Evolutionary conservation across 2,888 invertebrate species (phyloP), one percentile per base, ranked within the genome.

Genomic region (Lucinisca nassula): DNA sequence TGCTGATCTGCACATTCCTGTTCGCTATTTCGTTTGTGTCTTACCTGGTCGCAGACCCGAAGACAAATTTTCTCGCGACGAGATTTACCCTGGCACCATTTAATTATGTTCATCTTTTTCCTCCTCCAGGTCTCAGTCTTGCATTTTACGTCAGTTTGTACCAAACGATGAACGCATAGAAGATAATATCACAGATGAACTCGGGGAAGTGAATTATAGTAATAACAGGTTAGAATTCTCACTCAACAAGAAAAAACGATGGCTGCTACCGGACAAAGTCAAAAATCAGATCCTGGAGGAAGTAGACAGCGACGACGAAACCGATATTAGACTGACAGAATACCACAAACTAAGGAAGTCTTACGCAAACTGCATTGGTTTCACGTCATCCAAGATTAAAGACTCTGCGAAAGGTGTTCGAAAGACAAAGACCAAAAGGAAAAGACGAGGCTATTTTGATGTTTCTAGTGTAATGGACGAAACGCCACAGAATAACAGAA

Each of bases 191-290:
- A 14, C 6, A 67, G 67, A 67, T 35, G 67, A 67, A 2, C 67
- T 67, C 1, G 67, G 67, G 2, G 17, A 21, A 4, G 35, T 21
- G 12, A 67, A 14, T 35, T 35, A 3, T 8, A 17, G 14, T 4
- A 35, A 67, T 21, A 1, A 93, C 30, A 77, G 90, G 30, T 90
- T 94, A 17, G 79, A 79, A 0, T 91, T 93, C 67, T 94, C 94
- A 0, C 84, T 94, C 14, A 94, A 93, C 82, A 94, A 94, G 77
- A 93, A 92, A 77, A 82, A 89, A 12, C 75, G 94, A 77, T 94
- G 94, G 94, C 67, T 76, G 8, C 78, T 94, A 0, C 94, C 94
- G 0, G 82, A 88, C 0, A 76, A 86, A 1, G 55, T 94, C 0
- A 89, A 90, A 72, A 80, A 90, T 27, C 85, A 89, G n/a, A 81